These are phyloP conservation scores for Coboldia fuscipes DNA, from an alignment of 1,140 invertebrate genomes.

Conservation along the genomic window DNA sequence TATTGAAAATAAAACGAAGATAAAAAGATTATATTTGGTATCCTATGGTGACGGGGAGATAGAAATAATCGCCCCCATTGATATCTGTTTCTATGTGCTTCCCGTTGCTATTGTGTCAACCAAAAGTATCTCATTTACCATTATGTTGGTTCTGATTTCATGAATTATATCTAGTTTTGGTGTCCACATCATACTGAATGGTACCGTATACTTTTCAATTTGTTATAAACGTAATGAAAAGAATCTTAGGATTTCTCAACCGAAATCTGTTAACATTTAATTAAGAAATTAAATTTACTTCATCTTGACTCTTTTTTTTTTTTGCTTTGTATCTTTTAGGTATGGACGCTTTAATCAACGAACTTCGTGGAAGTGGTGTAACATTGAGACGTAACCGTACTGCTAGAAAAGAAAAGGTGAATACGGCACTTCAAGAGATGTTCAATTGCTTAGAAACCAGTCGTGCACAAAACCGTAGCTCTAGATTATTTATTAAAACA, in stretches of 20 bases:
- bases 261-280: neutral
- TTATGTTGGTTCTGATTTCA: neutral
- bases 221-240: neutral
- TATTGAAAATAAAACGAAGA: too few species aligned
- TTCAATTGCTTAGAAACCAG: constrained; percentile 20
- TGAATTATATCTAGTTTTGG: neutral
- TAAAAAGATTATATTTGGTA: too few species aligned
- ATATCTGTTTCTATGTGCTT: too few species aligned
- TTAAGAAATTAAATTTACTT: too few species aligned
- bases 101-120: too few species aligned
- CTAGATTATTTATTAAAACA: constrained; percentile 16
- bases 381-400: constrained; percentile 12
- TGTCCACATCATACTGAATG: neutral
- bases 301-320: too few species aligned
- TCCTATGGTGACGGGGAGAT: too few species aligned
- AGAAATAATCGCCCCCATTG: too few species aligned
- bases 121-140: too few species aligned
- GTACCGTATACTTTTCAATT: neutral
- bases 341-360: constrained; percentile 21
- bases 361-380: constrained; percentile 19
- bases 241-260: neutral
- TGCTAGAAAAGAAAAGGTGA: constrained; percentile 15
- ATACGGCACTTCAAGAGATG: constrained; percentile 19
- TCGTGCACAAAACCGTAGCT: constrained; percentile 19
- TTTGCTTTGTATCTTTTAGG: constrained; percentile 13